Base-by-base conservation (phyloP, 1,140 invertebrate genomes). In the Manduca sexta region DNA sequence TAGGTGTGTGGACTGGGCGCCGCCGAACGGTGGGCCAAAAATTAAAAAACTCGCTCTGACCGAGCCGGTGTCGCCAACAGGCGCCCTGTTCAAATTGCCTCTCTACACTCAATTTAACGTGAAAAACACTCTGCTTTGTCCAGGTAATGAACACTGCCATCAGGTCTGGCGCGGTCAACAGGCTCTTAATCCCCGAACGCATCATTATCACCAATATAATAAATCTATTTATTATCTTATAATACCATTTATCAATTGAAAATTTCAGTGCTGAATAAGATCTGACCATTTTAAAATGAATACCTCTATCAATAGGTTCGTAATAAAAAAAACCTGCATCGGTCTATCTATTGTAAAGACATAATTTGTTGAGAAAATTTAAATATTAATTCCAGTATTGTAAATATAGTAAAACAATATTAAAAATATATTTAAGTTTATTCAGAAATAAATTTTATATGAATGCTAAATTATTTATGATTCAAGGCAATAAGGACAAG, bases 51-150 rank as follows among this genome's bases (percentile, higher is more conserved):
- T 56, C 58, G 47, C 42, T 39, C 59, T 57, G 59, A 56, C 57
- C 56, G 61, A 40, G 45, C 48, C 56, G 46, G 51, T 67, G 71
- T 74, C 71, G 64, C 53, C 52, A 56, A 34, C 71, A 74, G 69
- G 49, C 56, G 60, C 42, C 54, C 60, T 57, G 64, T 61, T 67
- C 60, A 55, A 68, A 84, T 81, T 84, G 74, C 77, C 77, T 78
- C 75, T 77, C 75, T 72, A 68, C 80, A 78, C 73, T 75, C 80
- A 80, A 84, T 84, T 84, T 75, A 78, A 81, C 76, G 68, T 74
- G 62, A 62, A 78, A 81, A 84, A 78, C 76, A 78, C 75, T 84
- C 66, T 57, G 73, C 68, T 78, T 81, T 84, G 80, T 84, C 60
- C 63, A 52, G 60, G 64, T 84, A 81, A 84, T 81, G 71, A 81